These are phyloP conservation scores for Xenus cinereus DNA, from an alignment of 2,113 vertebrate species.

Conservation along the genomic window DNA sequence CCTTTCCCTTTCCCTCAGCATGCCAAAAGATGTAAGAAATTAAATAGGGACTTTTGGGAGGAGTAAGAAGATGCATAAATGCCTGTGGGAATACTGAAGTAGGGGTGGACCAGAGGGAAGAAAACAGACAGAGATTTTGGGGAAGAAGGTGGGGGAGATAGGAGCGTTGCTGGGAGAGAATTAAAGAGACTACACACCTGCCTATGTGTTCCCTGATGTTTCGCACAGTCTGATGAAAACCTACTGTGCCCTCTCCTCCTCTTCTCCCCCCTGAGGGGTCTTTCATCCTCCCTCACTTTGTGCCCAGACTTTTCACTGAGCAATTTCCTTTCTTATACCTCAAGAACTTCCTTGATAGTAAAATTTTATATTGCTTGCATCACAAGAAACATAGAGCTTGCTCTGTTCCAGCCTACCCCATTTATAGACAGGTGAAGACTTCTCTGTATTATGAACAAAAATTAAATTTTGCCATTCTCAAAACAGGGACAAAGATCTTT, in stretches of 20 bases:
- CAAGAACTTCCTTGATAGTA: neutral
- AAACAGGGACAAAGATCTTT: neutral
- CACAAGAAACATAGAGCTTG: neutral
- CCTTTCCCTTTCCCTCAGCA: neutral
- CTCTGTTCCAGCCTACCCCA: accelerated
- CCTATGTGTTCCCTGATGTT: neutral
- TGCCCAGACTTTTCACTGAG: neutral
- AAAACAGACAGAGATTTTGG: neutral
- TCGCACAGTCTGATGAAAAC: neutral
- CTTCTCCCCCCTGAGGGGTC: neutral
- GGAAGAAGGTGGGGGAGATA: neutral
- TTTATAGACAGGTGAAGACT: neutral
- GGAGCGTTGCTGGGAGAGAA: neutral
- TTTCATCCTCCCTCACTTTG: neutral
- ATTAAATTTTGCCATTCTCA: neutral
- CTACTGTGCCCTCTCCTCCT: neutral
- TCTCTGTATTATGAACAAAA: neutral
- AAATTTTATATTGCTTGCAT: neutral
- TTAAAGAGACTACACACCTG: neutral
- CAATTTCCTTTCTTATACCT: neutral
- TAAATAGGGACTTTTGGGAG: neutral
- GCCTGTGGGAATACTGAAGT: neutral
- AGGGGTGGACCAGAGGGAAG: neutral
- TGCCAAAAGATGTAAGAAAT: neutral
- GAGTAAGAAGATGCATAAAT: neutral